These are phyloP conservation scores for Ennomos fuscantarius DNA, from an alignment of 2,888 invertebrate species.

Conservation along the genomic window DNA sequence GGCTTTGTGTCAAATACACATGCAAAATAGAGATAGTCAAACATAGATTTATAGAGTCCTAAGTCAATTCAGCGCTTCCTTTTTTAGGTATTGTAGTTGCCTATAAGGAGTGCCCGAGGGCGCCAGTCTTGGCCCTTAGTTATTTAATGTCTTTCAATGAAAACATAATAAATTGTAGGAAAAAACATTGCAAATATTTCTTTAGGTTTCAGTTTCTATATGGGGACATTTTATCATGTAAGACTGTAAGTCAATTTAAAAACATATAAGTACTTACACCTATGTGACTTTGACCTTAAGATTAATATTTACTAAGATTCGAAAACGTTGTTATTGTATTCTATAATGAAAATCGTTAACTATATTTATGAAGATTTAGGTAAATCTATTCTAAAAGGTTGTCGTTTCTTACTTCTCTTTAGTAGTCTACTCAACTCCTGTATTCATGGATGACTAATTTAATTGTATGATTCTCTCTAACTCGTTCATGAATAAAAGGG, in stretches of 20 bases:
- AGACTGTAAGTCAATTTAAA: slow-evolving; percentile 3
- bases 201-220: slow-evolving; percentile 4
- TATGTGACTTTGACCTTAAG: neutral
- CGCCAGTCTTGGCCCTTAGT: neutral
- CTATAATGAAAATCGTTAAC: slow-evolving; percentile 6
- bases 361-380: neutral
- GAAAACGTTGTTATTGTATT: slow-evolving; percentile 1
- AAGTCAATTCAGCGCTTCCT: slow-evolving; percentile 9
- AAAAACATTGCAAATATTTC: slow-evolving; percentile 10
- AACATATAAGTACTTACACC: slow-evolving; percentile 4
- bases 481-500: slow-evolving; percentile 55
- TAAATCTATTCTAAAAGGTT: neutral
- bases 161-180: slow-evolving; percentile 8
- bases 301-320: slow-evolving; percentile 6
- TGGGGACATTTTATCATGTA: slow-evolving; percentile 5
- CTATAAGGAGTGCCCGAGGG: slow-evolving; percentile 9
- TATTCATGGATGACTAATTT: slow-evolving; percentile 53
- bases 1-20: slow-evolving; percentile 20
- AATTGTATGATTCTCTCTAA: slow-evolving; percentile 31
- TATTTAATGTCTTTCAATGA: slow-evolving; percentile 4
- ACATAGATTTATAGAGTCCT: slow-evolving; percentile 1
- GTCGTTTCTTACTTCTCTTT: neutral
- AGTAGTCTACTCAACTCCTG: slow-evolving; percentile 41
- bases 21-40: slow-evolving; percentile 1
- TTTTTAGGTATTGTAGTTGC: neutral